phyloP scores from a whole-genome alignment of 2,113 vertebrate genomes.

The Ictidomys tridecemlineatus region DNA sequence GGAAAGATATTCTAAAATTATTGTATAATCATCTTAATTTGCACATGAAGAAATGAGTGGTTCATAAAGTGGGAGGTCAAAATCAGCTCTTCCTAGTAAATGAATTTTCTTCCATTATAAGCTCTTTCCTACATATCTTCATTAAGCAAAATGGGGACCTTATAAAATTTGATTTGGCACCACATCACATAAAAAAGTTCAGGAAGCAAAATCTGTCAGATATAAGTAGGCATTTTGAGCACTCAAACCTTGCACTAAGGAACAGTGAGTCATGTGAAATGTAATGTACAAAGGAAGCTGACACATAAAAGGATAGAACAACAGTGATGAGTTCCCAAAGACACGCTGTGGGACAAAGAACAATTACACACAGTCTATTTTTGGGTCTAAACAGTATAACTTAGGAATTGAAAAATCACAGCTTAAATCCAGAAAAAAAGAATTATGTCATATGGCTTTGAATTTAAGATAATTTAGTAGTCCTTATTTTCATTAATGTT shows the following conservation, averaged over 20 bases:
- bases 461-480: conserved; percentile 4
- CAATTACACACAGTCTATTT: conserved; percentile 63
- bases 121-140: not conserved
- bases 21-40: not conserved
- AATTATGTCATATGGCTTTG: conserved; percentile 12
- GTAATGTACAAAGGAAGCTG: conserved; percentile 60
- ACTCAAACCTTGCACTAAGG: not conserved
- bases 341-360: conserved; percentile 27
- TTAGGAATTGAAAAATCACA: conserved; percentile 47
- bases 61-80: not conserved
- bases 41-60: not conserved
- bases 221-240: not conserved
- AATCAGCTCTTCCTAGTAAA: not conserved
- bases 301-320: conserved; percentile 43
- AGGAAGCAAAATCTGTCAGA: conserved; percentile 66
- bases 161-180: not conserved
- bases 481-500: not conserved
- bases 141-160: not conserved
- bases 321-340: conserved; percentile 64
- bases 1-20: not conserved
- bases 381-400: not conserved
- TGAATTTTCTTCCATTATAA: not conserved
- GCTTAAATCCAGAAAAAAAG: not conserved
- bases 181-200: conserved; percentile 8
- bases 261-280: conserved; percentile 71